phyloP scores from a whole-genome alignment of 2,113 vertebrate genomes.

The Amphiprion ocellaris region DNA sequence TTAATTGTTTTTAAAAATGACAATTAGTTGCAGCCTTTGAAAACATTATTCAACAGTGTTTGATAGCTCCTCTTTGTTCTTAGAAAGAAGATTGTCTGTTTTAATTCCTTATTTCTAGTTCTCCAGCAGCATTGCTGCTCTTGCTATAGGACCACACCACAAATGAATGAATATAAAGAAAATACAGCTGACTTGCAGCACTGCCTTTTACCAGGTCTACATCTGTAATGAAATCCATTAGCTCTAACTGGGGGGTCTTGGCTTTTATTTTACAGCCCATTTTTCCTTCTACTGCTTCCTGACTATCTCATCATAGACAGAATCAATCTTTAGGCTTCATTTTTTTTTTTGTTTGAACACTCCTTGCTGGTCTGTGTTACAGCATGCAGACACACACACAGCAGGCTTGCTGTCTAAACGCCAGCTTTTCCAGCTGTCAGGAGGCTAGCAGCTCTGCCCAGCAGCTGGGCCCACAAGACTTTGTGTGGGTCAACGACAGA shows the following conservation, averaged over 20 bases:
- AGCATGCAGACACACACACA: conserved; percentile 41
- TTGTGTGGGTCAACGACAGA: conserved; percentile 31
- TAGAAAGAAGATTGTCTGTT: conserved; percentile 3
- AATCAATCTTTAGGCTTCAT: conserved; percentile 67
- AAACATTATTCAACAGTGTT: background rate
- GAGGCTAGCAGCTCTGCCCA: conserved; percentile 56
- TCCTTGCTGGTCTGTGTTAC: conserved; percentile 56
- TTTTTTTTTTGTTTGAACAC: conserved; percentile 52
- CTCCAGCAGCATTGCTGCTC: conserved; percentile 33
- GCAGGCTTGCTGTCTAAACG: conserved; percentile 22
- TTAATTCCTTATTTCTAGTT: conserved; percentile 24
- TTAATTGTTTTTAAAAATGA: background rate
- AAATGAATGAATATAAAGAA: conserved; percentile 32
- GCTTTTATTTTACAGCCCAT: conserved; percentile 40
- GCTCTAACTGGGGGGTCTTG: conserved; percentile 38
- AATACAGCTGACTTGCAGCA: conserved; percentile 15
- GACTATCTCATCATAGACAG: conserved; percentile 53
- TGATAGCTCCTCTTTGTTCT: background rate
- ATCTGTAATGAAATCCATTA: conserved; percentile 62
- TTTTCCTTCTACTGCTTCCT: conserved; percentile 52
- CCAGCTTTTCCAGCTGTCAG: conserved; percentile 62
- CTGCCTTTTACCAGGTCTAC: conserved; percentile 44
- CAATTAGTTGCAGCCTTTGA: background rate
- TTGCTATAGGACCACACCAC: conserved; percentile 18
- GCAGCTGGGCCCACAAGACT: conserved; percentile 57